These are phyloP conservation scores for Percopsis transmontana DNA, from an alignment of 2,113 vertebrate genomes.

Conservation along the genomic window DNA sequence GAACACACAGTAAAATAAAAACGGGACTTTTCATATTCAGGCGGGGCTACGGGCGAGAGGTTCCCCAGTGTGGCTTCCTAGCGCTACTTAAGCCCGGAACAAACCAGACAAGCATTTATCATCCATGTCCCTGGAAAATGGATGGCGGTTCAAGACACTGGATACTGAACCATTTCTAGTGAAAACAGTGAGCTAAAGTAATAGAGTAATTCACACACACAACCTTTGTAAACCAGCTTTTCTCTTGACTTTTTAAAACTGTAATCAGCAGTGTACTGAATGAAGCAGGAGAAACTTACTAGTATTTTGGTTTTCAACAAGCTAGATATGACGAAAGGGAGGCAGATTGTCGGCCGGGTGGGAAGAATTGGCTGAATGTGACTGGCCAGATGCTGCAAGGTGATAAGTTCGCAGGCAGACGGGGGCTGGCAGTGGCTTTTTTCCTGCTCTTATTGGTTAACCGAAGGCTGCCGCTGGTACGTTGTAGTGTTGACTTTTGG, in stretches of 20 bases:
- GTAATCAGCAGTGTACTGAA: conserved; percentile 99
- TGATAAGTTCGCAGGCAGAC: conserved; percentile 96
- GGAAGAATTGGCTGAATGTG: conserved; percentile 99
- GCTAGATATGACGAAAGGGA: conserved; percentile 99
- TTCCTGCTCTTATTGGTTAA: conserved; percentile 99
- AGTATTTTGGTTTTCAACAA: conserved; percentile 99
- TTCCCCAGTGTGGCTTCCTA: conserved; percentile 37
- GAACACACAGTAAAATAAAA: conserved; percentile 26
- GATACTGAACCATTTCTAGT: conserved; percentile 44
- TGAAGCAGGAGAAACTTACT: conserved; percentile 99
- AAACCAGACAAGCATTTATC: conserved; percentile 45
- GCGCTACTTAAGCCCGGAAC: conserved; percentile 54
- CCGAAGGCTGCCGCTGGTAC: conserved; percentile 99
- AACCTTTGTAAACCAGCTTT: conserved; percentile 91
- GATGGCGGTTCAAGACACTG: conserved; percentile 44
- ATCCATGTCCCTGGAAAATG: conserved; percentile 54
- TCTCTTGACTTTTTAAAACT: conserved; percentile 95
- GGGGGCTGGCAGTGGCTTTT: conserved; percentile 93
- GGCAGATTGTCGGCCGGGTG: conserved; percentile 99
- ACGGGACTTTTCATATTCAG: conserved; percentile 13
- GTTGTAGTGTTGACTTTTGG: conserved; percentile 99
- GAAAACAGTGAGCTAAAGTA: conserved; percentile 49
- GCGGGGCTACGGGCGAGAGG: conserved; percentile 36
- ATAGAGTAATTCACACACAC: conserved; percentile 82
- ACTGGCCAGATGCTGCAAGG: conserved; percentile 99